These are phyloP conservation scores for Nesoenas mayeri DNA, from an alignment of 2,113 vertebrate species.

Conservation along the genomic window DNA sequence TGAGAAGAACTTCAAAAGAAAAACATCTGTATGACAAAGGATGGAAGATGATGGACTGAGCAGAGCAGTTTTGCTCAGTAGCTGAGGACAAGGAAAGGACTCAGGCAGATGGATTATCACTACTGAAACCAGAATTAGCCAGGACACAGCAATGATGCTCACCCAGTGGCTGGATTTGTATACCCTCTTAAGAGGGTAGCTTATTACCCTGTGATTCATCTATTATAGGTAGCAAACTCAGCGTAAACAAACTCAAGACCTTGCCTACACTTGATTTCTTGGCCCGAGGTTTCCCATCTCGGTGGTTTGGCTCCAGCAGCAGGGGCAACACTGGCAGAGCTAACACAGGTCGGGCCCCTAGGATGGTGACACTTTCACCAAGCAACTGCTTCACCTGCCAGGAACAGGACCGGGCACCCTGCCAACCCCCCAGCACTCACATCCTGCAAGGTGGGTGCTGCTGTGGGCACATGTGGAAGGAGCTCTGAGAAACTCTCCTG, in stretches of 20 bases:
- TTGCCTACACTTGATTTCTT: background rate
- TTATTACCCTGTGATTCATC: background rate
- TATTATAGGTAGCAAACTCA: background rate
- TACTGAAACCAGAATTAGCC: background rate
- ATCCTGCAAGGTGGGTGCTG: background rate
- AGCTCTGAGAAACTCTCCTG: background rate
- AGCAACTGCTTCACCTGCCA: accelerated
- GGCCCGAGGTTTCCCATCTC: background rate
- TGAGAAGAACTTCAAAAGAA: background rate
- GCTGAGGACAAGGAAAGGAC: background rate
- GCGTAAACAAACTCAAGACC: background rate
- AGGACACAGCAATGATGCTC: background rate
- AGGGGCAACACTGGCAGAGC: background rate
- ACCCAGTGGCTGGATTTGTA: background rate
- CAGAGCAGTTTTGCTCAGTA: background rate
- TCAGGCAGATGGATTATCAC: background rate
- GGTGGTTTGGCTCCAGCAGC: background rate
- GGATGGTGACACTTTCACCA: background rate
- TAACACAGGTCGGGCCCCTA: accelerated
- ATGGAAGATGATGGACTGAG: background rate
- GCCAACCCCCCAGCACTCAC: background rate
- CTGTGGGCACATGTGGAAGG: accelerated
- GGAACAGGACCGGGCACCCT: background rate
- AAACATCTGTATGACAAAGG: background rate
- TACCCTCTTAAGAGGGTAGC: background rate